Conservation (phyloP, 2,113 vertebrate genomes). For the Mus pahari region DNA sequence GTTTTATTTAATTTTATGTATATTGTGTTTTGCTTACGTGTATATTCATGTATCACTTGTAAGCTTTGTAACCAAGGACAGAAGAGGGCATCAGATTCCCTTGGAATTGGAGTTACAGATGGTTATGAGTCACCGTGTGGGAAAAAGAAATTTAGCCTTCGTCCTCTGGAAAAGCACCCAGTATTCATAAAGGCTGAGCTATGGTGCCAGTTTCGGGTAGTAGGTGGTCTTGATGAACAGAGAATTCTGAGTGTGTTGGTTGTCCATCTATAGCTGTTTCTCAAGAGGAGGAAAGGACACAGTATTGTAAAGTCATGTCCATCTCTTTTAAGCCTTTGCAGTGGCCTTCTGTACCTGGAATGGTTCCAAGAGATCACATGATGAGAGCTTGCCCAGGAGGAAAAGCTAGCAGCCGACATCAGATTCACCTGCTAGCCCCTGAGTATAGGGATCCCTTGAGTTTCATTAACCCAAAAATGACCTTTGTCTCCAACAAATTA, state of each 20-base stretch:
- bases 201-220: not conserved
- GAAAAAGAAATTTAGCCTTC: too few relatives aligned
- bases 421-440: not conserved
- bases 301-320: not conserved
- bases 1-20: not conserved
- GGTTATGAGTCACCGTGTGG: not conserved
- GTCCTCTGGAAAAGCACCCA: not conserved
- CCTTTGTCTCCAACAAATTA: slow-evolving; percentile 13
- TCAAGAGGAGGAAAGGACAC: not conserved
- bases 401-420: not conserved
- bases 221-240: not conserved
- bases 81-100: not conserved
- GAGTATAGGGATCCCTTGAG: not conserved
- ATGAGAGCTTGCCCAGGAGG: not conserved
- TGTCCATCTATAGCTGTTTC: not conserved
- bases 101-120: not conserved
- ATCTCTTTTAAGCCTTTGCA: not conserved
- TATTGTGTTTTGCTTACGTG: not conserved
- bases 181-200: not conserved
- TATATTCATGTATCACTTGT: too few relatives aligned
- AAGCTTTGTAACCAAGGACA: not conserved
- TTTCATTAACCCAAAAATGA: not conserved
- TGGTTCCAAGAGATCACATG: not conserved
- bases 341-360: not conserved
- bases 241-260: not conserved